phyloP scores from a whole-genome alignment of 1,140 invertebrate genomes.

The Drusus annulatus region DNA sequence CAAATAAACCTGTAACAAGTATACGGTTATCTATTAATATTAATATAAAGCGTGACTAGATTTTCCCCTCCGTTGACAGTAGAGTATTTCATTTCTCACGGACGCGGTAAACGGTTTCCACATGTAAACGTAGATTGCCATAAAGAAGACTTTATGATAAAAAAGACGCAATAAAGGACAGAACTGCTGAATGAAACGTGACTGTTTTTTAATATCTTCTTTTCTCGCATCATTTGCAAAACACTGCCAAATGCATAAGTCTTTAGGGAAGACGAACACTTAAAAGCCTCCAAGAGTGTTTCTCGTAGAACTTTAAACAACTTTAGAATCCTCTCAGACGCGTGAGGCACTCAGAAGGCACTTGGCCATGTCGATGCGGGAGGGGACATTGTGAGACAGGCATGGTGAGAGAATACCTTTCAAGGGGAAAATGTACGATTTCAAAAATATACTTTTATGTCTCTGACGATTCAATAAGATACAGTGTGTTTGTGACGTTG shows the following conservation, averaged over 20 bases:
- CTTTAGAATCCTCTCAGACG: neutral
- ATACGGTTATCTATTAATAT: too few species aligned
- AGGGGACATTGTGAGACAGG: neutral
- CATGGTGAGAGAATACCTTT: conserved; percentile 12
- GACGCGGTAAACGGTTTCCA: neutral
- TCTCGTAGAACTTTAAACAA: neutral
- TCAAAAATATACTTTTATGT: too few species aligned
- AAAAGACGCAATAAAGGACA: neutral
- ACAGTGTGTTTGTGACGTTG: too few species aligned
- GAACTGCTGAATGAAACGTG: conserved; percentile 10
- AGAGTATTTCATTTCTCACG: too few species aligned
- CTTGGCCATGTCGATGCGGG: neutral
- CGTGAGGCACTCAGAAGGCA: neutral
- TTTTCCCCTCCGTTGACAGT: too few species aligned
- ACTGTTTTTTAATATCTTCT: neutral
- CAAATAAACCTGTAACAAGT: too few species aligned
- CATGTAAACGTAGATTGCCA: neutral
- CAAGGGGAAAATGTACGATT: neutral
- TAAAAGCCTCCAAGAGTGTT: neutral
- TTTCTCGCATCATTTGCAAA: conserved; percentile 13
- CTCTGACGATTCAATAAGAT: too few species aligned
- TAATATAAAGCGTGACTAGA: too few species aligned
- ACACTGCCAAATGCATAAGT: conserved; percentile 1
- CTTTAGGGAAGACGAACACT: conserved; percentile 2
- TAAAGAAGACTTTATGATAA: neutral